Evolutionary conservation across 2,888 invertebrate species (phyloP).

Genomic region (Bellardia bayeri): DNA sequence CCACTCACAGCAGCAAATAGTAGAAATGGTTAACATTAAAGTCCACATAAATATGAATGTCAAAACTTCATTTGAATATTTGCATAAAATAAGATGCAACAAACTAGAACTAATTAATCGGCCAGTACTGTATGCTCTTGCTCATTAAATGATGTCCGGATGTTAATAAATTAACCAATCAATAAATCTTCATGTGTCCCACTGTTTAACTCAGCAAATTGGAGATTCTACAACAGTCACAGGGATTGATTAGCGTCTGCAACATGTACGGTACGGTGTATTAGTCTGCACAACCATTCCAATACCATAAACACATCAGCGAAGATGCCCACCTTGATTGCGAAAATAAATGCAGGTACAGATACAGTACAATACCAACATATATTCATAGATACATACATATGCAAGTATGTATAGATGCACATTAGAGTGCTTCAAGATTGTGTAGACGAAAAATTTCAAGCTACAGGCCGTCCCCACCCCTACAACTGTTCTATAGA

Average conservation of each 20-base stretch:
- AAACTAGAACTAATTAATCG: not conserved
- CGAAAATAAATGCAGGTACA: not conserved
- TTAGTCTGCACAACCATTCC: conserved; percentile 6
- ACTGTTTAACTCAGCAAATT: conserved; percentile 25
- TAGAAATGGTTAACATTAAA: too few species aligned
- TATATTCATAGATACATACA: not conserved
- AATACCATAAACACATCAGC: conserved; percentile 46
- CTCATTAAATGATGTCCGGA: conserved; percentile 78
- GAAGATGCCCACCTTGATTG: conserved; percentile 60
- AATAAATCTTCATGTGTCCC: conserved; percentile 78
- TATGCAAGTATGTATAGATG: not conserved
- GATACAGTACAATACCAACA: not conserved
- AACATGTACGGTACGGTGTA: not conserved
- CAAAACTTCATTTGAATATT: too few species aligned
- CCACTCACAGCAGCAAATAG: too few species aligned
- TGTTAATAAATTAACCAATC: conserved; percentile 84
- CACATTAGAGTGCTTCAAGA: too few species aligned
- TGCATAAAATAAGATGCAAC: not conserved
- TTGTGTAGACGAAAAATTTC: too few species aligned
- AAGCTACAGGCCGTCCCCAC: too few species aligned
- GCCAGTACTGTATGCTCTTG: not conserved
- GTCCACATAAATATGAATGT: too few species aligned
- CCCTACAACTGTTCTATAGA: too few species aligned
- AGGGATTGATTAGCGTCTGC: conserved; percentile 36
- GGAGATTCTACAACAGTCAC: conserved; percentile 13